Evolutionary conservation across 1,140 invertebrate species (phyloP), one percentile per base, ranked within the genome.

Genomic region (Reticulitermes speratus): DNA sequence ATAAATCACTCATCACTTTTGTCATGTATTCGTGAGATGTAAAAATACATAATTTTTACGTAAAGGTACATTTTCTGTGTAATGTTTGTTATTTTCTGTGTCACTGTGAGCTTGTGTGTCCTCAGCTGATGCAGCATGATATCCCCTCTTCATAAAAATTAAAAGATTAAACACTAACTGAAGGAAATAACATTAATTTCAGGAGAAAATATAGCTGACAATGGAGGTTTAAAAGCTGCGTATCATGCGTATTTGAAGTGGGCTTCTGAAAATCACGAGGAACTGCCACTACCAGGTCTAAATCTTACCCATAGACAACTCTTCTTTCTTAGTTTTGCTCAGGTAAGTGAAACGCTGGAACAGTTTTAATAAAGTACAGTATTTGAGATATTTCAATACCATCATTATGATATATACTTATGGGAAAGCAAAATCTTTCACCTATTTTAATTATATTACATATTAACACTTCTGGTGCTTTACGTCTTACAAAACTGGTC

Each of bases 141-240:
- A 38, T 38, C 5, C 38, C 5, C 38, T 38, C 38, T 2, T 38
- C 38, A 38, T 38, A 38, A 38, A 38, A 2, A 38, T 38, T 38
- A 5, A 38, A 38, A n/a, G n/a, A n/a, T n/a, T n/a, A 38, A 38
- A 38, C 38, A 38, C 38, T 38, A 38, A n/a, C n/a, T n/a, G n/a
- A n/a, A n/a, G n/a, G n/a, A n/a, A 38, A 5, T 38, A 38, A 38
- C 45, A 48, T 16, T 55, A 21, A 55, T 55, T 55, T 55, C 52
- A 95, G 96, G 96, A 82, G 97, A 98, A 90, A 98, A 98, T 89
- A 98, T 99, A 86, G 97, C 97, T 2, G 97, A 99, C 89, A 98
- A 98, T 91, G 97, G 97, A 11, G 97, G 97, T 0, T 91, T 99
- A 0, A 97, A 98, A 89, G 97, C 97, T 2, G 96, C 97, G 0